Evolutionary conservation across 2,113 vertebrate genomes (phyloP).

Genomic region (Pygoscelis adeliae): DNA sequence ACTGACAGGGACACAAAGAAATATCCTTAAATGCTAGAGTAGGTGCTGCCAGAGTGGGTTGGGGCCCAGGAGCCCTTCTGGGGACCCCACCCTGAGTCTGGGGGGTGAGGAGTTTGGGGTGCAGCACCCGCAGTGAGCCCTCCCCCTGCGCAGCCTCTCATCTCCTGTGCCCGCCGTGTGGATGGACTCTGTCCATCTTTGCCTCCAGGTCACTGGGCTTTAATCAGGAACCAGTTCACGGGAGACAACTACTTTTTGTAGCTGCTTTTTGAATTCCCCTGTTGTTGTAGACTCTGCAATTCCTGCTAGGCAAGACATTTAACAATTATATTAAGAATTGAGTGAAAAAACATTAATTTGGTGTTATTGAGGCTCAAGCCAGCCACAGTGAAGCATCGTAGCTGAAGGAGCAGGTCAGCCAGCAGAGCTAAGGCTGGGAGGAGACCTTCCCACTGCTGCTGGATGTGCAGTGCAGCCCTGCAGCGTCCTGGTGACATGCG

Average conservation of each 20-base stretch:
- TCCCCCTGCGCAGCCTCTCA: neutral
- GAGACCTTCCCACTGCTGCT: neutral
- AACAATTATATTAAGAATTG: neutral
- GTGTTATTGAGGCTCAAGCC: neutral
- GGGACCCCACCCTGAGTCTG: fast-evolving
- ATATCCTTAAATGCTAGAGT: too few species aligned
- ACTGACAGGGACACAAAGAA: neutral
- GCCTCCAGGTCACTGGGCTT: neutral
- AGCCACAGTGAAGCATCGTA: neutral
- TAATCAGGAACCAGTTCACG: neutral
- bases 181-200: too few species aligned
- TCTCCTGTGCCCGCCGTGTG: neutral
- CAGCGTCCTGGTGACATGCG: fast-evolving
- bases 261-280: neutral
- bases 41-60: neutral
- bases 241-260: neutral
- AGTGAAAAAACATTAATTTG: neutral
- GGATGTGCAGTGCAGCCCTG: neutral
- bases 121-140: neutral
- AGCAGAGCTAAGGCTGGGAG: neutral
- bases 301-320: neutral
- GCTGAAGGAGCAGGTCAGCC: neutral
- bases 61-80: neutral
- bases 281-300: neutral
- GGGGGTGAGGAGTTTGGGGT: neutral